phyloP scores from a whole-genome alignment of 1,140 invertebrate genomes.

The Drosophila micromelanica region DNA sequence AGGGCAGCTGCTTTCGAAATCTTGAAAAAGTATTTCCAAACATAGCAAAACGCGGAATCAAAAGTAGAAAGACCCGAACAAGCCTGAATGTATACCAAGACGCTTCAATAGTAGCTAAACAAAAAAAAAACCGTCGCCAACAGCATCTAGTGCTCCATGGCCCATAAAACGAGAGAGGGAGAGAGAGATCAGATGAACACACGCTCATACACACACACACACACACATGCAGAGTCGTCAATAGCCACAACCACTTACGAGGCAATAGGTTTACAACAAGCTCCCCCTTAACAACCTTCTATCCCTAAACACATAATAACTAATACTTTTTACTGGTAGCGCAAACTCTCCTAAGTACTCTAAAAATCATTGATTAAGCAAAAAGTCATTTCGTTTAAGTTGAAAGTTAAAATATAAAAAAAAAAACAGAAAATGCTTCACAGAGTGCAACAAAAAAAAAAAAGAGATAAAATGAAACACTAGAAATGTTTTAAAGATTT shows the following conservation, averaged over 20 bases:
- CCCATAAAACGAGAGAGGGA: constrained; percentile 11
- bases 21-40: background rate
- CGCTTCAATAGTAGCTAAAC: constrained; percentile 73
- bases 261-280: constrained; percentile 64
- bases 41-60: constrained; percentile 11
- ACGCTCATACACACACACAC: constrained; percentile 15
- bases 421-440: constrained; percentile 27
- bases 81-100: constrained; percentile 64
- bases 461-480: constrained; percentile 5
- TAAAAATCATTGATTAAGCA: constrained; percentile 53
- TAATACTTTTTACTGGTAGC: constrained; percentile 48
- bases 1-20: background rate
- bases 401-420: constrained; percentile 26
- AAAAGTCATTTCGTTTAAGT: constrained; percentile 80
- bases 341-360: constrained; percentile 36
- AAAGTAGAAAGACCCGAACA: constrained; percentile 12
- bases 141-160: constrained; percentile 51
- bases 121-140: constrained; percentile 41
- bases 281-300: constrained; percentile 46
- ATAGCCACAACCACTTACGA: constrained; percentile 45
- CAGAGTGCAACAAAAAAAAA: constrained; percentile 37
- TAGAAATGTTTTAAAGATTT: constrained; percentile 38
- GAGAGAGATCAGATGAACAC: constrained; percentile 12
- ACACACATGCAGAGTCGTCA: constrained; percentile 32
- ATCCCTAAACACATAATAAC: constrained; percentile 32